Base-by-base conservation (phyloP, 2,113 vertebrate species). In the Leucoraja erinaceus region DNA sequence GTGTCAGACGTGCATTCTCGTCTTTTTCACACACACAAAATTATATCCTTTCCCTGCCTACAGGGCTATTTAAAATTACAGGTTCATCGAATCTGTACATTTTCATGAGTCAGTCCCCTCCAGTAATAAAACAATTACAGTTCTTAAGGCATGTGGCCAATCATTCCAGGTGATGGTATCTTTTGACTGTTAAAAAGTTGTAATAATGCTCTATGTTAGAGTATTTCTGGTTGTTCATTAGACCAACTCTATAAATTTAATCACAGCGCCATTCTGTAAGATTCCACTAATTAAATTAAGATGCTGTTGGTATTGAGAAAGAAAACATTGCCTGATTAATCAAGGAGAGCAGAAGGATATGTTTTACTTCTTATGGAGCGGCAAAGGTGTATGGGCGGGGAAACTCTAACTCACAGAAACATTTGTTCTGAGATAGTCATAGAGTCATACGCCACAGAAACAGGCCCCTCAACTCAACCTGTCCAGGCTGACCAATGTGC, bases 241-340 rank as follows among this genome's bases (percentile, higher is more conserved):
- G 63, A 66, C 3, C 0, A 47, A 54, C 20, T 33, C 90, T 72
- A 72, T 72, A 91, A 54, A 74, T 72, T 54, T 72, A 72, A 28
- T 22, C 38, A 54, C 20, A 72, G 68, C 66, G 72, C 11, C 72
- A 74, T 74, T 10, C 33, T 33, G 22, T 90, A 70, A 72, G 33
- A 91, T 91, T 38, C 20, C 33, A 91, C 38, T 70, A 91, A 72
- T 72, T 72, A 72, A 72, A 91, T 90, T 90, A 38, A 16, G 33
- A 90, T 70, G 88, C 63, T 70, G 88, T 72, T 90, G 88, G 31
- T 90, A 70, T 70, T 72, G 22, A 91, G 28, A 33, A 70, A 91
- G 47, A 70, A 70, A 74, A 12, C 31, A 72, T 72, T 91, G 22
- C 68, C 5, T 66, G 63, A 25, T 91, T 70, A 72, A 47, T 72